Percentiles rank a stretch among this genome's conserved stretches.
Conservation (phyloP, 1,140 invertebrate genomes). For the Conus ventricosus region DNA sequence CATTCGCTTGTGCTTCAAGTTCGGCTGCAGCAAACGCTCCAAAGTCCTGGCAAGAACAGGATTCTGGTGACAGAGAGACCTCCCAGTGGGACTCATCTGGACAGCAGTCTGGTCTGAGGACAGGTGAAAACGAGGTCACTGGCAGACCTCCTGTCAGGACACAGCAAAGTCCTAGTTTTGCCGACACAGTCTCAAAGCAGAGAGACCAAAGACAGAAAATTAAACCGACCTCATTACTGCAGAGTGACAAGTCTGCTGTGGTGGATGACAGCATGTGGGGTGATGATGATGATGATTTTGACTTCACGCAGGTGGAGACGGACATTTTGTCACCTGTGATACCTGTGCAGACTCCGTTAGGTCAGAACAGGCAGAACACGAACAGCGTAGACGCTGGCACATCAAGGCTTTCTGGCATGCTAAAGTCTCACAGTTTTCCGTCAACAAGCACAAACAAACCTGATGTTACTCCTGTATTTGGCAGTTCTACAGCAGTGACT, state of each 20-base stretch:
- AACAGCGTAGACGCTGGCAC: neutral
- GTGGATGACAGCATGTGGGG: constrained; percentile 9
- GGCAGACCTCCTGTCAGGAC: neutral
- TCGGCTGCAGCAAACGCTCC: neutral
- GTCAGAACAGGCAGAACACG: neutral
- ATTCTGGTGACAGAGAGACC: neutral
- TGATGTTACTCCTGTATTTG: neutral
- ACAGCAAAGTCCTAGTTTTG: neutral
- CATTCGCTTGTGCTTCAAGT: neutral
- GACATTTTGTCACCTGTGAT: neutral
- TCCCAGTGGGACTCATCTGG: neutral
- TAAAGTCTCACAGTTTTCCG: neutral
- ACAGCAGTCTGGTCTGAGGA: neutral
- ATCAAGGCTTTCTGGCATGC: neutral
- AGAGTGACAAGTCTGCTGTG: neutral
- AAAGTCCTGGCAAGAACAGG: neutral
- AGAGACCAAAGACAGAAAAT: neutral
- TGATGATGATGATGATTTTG: constrained; percentile 33
- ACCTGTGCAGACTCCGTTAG: neutral
- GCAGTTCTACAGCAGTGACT: neutral
- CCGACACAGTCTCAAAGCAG: neutral
- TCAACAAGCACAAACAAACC: neutral
- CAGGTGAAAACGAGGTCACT: neutral
- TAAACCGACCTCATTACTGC: neutral
- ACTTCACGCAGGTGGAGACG: neutral